A percentile compares a stretch with the other conserved stretches of the same genome.
Conservation (phyloP, 1,140 invertebrate genomes). For the Drosophila rhopaloa region DNA sequence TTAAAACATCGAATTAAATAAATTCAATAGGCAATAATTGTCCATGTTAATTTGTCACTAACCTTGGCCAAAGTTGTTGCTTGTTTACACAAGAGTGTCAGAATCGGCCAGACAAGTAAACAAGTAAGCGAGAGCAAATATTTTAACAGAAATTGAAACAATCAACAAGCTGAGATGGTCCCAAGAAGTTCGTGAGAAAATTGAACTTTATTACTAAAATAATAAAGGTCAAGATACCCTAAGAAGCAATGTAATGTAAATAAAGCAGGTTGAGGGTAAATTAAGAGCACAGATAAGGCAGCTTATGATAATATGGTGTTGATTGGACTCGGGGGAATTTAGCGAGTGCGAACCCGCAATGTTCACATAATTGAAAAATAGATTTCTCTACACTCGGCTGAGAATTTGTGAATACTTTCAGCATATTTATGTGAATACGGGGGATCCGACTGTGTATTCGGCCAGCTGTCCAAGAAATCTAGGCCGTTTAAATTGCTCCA, state of each 20-base stretch:
- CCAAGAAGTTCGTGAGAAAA: constrained; percentile 34
- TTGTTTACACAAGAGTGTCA: constrained; percentile 33
- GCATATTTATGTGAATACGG: constrained; percentile 31
- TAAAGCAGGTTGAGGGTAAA: constrained; percentile 29
- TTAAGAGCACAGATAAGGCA: constrained; percentile 13
- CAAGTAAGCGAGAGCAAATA: constrained; percentile 25
- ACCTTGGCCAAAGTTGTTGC: constrained; percentile 26
- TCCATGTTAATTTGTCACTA: constrained; percentile 33
- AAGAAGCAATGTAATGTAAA: constrained; percentile 8
- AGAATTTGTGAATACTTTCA: constrained; percentile 34
- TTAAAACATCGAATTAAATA: constrained; percentile 2
- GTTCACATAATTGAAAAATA: constrained; percentile 50
- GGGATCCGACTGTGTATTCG: neutral
- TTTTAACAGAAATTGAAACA: constrained; percentile 35
- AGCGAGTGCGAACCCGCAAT: neutral
- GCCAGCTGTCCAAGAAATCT: constrained; percentile 68
- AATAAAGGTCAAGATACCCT: constrained; percentile 39
- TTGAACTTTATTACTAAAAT: constrained; percentile 17
- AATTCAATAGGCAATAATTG: constrained; percentile 8
- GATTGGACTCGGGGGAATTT: constrained; percentile 1
- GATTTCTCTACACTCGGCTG: constrained; percentile 37
- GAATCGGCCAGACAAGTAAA: constrained; percentile 17
- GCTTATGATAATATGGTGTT: constrained; percentile 14
- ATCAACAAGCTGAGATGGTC: constrained; percentile 18
- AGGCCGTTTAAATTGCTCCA: constrained; percentile 60